Conservation (phyloP, 2,888 invertebrate genomes). For the Prostheceraeus crozeri region DNA sequence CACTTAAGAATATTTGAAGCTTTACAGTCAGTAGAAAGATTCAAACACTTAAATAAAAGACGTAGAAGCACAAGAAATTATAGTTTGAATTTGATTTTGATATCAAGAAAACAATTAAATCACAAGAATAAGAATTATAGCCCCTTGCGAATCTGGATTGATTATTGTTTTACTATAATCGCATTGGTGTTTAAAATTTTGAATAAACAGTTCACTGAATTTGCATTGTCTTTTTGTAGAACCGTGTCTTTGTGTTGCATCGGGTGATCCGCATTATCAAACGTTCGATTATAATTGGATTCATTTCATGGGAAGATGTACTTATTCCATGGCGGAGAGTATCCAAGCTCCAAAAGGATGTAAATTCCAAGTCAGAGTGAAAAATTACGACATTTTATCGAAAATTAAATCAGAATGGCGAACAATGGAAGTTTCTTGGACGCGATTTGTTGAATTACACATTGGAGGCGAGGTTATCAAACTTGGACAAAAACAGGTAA, state of each 20-base stretch:
- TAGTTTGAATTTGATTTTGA: too few relatives aligned
- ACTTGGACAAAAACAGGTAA: conserved; percentile 2
- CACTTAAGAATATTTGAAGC: too few relatives aligned
- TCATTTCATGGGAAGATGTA: conserved; percentile 44
- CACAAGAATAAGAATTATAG: too few relatives aligned
- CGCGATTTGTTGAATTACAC: not conserved
- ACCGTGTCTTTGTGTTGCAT: conserved; percentile 33
- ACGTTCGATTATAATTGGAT: conserved; percentile 45
- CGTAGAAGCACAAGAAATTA: too few relatives aligned
- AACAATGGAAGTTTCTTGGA: not conserved
- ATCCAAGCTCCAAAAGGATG: not conserved
- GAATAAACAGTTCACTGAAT: too few relatives aligned
- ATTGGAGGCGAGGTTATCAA: not conserved
- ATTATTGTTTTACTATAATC: too few relatives aligned
- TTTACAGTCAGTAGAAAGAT: too few relatives aligned
- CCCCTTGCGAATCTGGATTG: too few relatives aligned
- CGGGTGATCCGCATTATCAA: conserved; percentile 47
- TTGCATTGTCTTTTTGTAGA: not conserved
- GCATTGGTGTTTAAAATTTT: too few relatives aligned
- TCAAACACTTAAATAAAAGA: too few relatives aligned
- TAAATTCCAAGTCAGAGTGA: not conserved
- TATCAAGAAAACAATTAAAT: too few relatives aligned
- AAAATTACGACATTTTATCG: not conserved
- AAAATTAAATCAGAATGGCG: not conserved
- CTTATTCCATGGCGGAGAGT: conserved; percentile 42